phyloP scores from a whole-genome alignment of 1,140 invertebrate genomes.

The Telenomus remus region DNA sequence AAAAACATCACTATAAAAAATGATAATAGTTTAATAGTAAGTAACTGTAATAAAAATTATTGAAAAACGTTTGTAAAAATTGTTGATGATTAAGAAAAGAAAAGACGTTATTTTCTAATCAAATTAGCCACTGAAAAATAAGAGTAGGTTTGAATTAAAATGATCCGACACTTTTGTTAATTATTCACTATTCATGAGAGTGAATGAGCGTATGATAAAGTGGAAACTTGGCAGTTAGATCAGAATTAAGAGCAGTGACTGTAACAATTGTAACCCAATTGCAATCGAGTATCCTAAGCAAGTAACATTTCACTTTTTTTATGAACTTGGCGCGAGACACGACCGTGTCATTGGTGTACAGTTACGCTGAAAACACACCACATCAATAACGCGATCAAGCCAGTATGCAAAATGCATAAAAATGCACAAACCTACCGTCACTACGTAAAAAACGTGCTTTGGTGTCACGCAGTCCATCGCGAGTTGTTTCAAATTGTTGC shows the following conservation, averaged over 20 bases:
- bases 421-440: constrained; percentile 24
- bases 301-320: constrained; percentile 30
- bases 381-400: constrained; percentile 23
- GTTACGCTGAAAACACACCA: constrained; percentile 31
- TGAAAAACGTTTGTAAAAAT: too few species aligned
- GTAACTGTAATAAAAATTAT: too few species aligned
- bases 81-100: too few species aligned
- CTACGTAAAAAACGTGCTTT: not conserved
- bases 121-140: too few species aligned
- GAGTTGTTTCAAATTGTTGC: constrained; percentile 5
- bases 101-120: too few species aligned
- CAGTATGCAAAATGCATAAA: constrained; percentile 10
- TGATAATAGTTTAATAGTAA: too few species aligned
- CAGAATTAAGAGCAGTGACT: constrained; percentile 6
- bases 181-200: not conserved
- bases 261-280: constrained; percentile 29
- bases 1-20: too few species aligned
- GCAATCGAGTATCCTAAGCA: constrained; percentile 22
- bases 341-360: constrained; percentile 28
- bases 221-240: not conserved
- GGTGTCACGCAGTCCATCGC: not conserved
- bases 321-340: constrained; percentile 31
- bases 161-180: not conserved
- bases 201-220: not conserved
- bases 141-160: too few species aligned